phyloP scores from a whole-genome alignment of 2,797 vertebrate species.

The Micrastur ruficollis region DNA sequence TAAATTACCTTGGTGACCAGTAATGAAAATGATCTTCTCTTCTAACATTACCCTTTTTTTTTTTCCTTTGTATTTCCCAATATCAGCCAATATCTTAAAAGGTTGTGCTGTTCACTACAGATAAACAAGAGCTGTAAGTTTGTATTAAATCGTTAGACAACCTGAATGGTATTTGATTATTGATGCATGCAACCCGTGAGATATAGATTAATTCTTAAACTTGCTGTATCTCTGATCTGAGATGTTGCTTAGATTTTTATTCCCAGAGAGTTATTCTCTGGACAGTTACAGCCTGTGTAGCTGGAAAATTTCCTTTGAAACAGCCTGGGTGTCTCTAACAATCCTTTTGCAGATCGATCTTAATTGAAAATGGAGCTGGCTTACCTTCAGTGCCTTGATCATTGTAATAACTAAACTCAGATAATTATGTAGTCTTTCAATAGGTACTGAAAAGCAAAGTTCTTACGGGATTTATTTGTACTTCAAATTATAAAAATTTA shows the following conservation, averaged over 20 bases:
- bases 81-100: not conserved
- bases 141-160: not conserved
- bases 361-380: not conserved
- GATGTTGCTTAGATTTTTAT: not conserved
- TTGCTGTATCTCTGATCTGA: not conserved
- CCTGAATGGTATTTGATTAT: not conserved
- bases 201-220: not conserved
- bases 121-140: not conserved
- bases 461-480: not conserved
- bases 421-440: not conserved
- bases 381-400: not conserved
- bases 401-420: not conserved
- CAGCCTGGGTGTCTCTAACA: not conserved
- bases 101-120: not conserved
- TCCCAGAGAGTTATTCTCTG: not conserved
- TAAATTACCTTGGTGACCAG: not conserved
- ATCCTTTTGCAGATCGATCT: not conserved
- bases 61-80: not conserved
- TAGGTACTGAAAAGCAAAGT: not conserved
- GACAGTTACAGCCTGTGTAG: not conserved
- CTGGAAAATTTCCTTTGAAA: not conserved
- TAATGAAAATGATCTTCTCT: not conserved
- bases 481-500: not conserved
- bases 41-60: not conserved
- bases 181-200: not conserved